A percentile compares a stretch with the other conserved stretches of the same genome.
Evolutionary conservation across 1,140 invertebrate genomes (phyloP).

Genomic region (Heliconius eleuchia): DNA sequence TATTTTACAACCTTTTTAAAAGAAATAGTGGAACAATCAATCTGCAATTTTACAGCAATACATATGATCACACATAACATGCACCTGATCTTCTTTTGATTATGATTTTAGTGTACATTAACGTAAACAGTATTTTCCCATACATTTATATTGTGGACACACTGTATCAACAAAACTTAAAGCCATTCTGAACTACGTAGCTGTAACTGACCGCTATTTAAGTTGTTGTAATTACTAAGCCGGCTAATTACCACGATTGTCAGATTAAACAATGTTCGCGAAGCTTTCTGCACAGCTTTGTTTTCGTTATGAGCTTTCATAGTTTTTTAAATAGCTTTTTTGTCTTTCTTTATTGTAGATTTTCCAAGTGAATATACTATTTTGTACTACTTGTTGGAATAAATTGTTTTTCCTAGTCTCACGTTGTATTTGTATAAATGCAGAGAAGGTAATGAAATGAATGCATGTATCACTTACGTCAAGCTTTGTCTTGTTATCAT

Average conservation of each 20-base stretch:
- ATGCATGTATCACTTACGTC: too few species aligned
- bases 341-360: background rate
- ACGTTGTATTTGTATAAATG: too few species aligned
- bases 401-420: too few species aligned
- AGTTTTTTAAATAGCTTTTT: background rate
- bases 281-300: conserved; percentile 1
- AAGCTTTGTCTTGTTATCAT: too few species aligned
- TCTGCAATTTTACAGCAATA: too few species aligned
- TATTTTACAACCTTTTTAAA: too few species aligned
- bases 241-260: conserved; percentile 8
- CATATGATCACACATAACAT: too few species aligned
- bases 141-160: background rate
- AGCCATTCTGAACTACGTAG: background rate
- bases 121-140: background rate
- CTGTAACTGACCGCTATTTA: conserved; percentile 12
- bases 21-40: too few species aligned
- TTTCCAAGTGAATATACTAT: background rate
- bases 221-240: conserved; percentile 5
- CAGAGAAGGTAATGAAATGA: too few species aligned
- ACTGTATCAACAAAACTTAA: background rate
- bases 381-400: too few species aligned
- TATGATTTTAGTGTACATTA: too few species aligned
- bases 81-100: too few species aligned
- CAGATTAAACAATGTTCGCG: conserved; percentile 5
- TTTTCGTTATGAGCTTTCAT: background rate